Evolutionary conservation across 1,140 invertebrate species (phyloP), one percentile per base, ranked within the genome.

Genomic region (Bathynomus jamesi): DNA sequence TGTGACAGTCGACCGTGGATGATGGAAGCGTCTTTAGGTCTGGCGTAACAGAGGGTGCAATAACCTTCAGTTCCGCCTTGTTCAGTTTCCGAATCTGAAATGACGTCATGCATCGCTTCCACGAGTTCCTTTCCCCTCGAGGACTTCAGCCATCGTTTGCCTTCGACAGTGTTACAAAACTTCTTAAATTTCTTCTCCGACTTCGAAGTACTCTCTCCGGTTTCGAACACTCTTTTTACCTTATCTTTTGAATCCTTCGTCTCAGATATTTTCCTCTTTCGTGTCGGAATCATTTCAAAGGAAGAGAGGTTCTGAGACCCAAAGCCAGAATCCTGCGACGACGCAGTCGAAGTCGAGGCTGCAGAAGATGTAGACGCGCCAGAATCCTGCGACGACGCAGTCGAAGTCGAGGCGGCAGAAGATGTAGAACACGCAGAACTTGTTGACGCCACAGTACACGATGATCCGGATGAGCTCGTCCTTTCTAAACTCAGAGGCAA

Each of bases 1-100:
- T 76, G 75, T 11, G 72, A 68, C 11, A 76, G 46, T 3, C 72
- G 70, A 24, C 75, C 75, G 28, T 76, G 75, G n/a, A 69, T 71
- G 25, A 76, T 76, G 3, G 66, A 61, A 5, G 72, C 75, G 60
- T 76, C 73, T 46, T 74, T 76, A 28, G 72, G 75, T 17, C 72
- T 30, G 10, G 69, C 32, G 24, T 62, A 73, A 65, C 75, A 76
- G 11, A 76, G 32, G 11, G 67, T 46, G 46, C 75, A 76, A 21
- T 71, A 8, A n/a, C 62, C n/a, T 11, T 68, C 67, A 3, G 61
- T 11, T 28, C 32, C 72, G 4, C 32, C 28, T 5, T 32, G 7
- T 31, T 40, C n/a, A 24, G 25, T 17, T 40, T 40, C 13, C 27
- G 25, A 8, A 68, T 60, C 31, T 0, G 67, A 27, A 28, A 29